These are phyloP conservation scores for Drosophila colorata DNA, from an alignment of 2,888 invertebrate species.

Conservation along the genomic window DNA sequence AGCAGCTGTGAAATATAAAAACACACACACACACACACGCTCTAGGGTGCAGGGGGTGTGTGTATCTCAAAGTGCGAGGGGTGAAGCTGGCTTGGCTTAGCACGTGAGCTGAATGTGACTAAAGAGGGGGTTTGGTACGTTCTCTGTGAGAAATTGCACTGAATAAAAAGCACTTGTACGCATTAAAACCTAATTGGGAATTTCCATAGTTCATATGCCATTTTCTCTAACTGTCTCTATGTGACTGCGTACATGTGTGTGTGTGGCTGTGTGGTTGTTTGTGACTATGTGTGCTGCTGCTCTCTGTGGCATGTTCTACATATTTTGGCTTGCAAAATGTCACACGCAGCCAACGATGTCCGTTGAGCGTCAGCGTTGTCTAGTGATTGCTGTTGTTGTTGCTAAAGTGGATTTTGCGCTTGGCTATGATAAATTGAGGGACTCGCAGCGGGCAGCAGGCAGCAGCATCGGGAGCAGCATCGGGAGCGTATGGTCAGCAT, in stretches of 20 bases:
- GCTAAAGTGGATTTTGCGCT: slow-evolving; percentile 79
- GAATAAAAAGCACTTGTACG: slow-evolving; percentile 81
- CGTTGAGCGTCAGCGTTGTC: slow-evolving; percentile 50
- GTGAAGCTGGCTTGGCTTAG: slow-evolving; percentile 10
- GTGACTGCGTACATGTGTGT: slow-evolving; percentile 9
- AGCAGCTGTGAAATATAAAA: slow-evolving; percentile 48
- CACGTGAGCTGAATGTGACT: slow-evolving; percentile 70
- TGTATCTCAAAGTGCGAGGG: neutral
- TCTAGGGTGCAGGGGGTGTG: neutral
- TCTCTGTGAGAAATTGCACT: slow-evolving; percentile 76
- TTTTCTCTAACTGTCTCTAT: slow-evolving; percentile 58
- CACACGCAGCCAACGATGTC: slow-evolving; percentile 77
- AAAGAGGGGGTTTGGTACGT: slow-evolving; percentile 7
- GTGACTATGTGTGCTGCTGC: slow-evolving; percentile 31
- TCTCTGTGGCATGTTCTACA: slow-evolving; percentile 74
- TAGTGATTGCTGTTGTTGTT: slow-evolving; percentile 21
- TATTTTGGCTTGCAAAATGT: slow-evolving; percentile 80
- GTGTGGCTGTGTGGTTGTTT: slow-evolving; percentile 12
- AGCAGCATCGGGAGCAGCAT: neutral
- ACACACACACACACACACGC: slow-evolving; percentile 6
- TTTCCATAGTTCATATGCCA: slow-evolving; percentile 81
- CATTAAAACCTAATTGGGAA: slow-evolving; percentile 83
- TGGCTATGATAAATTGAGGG: slow-evolving; percentile 80
- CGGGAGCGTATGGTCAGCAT: slow-evolving; percentile 47
- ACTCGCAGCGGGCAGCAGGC: slow-evolving; percentile 16